phyloP scores from a whole-genome alignment of 2,797 vertebrate species.

The Cephalopachus bancanus region DNA sequence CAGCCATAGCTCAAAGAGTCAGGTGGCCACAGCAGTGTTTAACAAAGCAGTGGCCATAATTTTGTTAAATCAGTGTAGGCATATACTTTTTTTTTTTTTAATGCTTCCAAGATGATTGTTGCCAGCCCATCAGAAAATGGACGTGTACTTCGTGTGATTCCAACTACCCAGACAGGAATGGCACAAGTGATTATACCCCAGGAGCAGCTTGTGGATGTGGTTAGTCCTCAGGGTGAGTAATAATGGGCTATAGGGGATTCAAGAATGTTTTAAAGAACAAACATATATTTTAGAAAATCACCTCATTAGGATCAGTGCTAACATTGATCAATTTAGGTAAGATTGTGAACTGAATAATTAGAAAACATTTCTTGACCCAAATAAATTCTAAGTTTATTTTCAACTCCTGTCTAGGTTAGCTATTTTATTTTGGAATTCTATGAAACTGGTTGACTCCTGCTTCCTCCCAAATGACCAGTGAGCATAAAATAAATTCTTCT shows the following conservation, averaged over 20 bases:
- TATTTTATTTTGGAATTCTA: conserved; percentile 81
- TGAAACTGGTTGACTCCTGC: conserved; percentile 79
- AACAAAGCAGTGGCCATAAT: background rate
- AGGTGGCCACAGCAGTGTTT: background rate
- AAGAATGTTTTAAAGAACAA: conserved; percentile 51
- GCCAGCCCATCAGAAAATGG: conserved; percentile 90
- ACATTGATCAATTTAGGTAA: conserved; percentile 67
- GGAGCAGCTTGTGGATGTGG: conserved; percentile 87
- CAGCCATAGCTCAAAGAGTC: no score
- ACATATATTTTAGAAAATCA: conserved; percentile 48
- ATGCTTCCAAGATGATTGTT: conserved; percentile 90
- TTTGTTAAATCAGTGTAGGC: conserved; percentile 52
- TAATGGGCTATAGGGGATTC: background rate
- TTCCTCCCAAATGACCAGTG: conserved; percentile 80
- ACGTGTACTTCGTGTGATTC: conserved; percentile 90
- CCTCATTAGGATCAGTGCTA: conserved; percentile 27
- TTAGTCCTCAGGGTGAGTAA: conserved; percentile 86
- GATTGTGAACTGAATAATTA: conserved; percentile 72
- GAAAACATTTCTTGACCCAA: conserved; percentile 69
- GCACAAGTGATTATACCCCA: conserved; percentile 91
- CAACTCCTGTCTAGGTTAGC: conserved; percentile 77
- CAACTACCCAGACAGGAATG: conserved; percentile 88
- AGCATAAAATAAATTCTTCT: conserved; percentile 81
- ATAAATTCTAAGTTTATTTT: conserved; percentile 79
- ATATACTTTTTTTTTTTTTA: conserved; percentile 69